These are phyloP conservation scores for Catharus minimus DNA, from an alignment of 2,113 vertebrate species.

Conservation along the genomic window DNA sequence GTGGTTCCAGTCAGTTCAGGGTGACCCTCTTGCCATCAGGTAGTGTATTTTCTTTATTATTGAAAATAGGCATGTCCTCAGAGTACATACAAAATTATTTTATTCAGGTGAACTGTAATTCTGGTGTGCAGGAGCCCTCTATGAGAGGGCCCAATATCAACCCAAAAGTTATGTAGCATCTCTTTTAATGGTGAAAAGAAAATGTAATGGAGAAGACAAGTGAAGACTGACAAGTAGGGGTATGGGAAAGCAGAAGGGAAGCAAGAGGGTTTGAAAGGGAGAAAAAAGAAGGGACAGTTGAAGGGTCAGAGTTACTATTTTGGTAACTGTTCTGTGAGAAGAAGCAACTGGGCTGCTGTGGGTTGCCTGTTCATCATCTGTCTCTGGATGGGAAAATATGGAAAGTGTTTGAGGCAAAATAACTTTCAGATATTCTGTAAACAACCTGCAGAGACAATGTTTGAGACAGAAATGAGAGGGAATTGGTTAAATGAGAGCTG, in stretches of 20 bases:
- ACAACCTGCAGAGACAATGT: not conserved
- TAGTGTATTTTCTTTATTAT: not conserved
- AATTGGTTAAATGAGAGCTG: not conserved
- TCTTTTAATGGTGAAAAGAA: not conserved
- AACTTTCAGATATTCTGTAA: not conserved
- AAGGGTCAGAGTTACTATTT: not conserved
- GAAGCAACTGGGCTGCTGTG: not conserved
- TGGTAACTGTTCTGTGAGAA: not conserved
- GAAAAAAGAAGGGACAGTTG: not conserved
- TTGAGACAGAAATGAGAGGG: not conserved
- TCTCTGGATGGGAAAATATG: not conserved
- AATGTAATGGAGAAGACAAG: not conserved
- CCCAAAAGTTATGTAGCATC: not conserved
- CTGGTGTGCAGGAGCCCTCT: not conserved
- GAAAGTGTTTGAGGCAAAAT: not conserved
- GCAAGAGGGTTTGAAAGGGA: not conserved
- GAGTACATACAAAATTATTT: not conserved
- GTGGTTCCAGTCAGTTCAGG: not conserved
- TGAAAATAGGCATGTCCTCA: not conserved
- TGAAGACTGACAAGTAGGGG: not conserved
- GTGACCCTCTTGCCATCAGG: not conserved
- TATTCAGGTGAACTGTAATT: not conserved
- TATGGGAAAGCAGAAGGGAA: not conserved
- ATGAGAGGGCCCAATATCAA: accelerated
- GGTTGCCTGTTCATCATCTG: not conserved